Base-by-base conservation (phyloP, 1,140 invertebrate species). In the Eciton burchellii region DNA sequence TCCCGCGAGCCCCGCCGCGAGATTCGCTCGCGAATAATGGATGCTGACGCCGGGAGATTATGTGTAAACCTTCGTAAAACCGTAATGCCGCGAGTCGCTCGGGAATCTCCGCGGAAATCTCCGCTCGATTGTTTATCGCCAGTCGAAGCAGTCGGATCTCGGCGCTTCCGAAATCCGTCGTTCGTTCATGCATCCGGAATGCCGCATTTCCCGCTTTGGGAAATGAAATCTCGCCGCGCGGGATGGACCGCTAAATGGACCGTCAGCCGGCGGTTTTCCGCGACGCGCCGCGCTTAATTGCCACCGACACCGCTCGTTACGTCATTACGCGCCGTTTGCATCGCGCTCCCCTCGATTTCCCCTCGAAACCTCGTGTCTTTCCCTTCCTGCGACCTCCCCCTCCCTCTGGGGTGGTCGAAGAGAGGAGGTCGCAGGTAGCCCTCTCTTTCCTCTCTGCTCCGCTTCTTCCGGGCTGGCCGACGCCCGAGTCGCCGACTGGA, bases 401-500 rank as follows among this genome's bases (percentile, higher is more conserved):
- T n/a, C n/a, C n/a, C n/a, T n/a, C n/a, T n/a, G 4, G 14, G 16
- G 19, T 8, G 57, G 70, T 24, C 14, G 43, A 63, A 16, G 11
- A 45, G 14, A 12, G 6, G 14, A 3, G 43, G 26, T 16, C 12
- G 9, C 35, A 12, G 35, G 21, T 26, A 4, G 35, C 60, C 73
- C 66, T 77, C 62, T 35, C 35, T 35, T 35, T 6, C 6, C 35
- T 35, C 35, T 35, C 35, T 35, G 35, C 35, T 35, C 35, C 6
- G 2, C 6, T 6, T 35, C 6, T 35, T 35, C 66, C 59, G 52
- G 26, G 82, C 54, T 47, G 21, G 63, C 11, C 65, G 6, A 41
- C 49, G 56, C 56, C 43, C 60, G 52, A 79, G n/a, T n/a, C 65
- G 62, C 47, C 71, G 59, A 72, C 81, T 81, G 54, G 77, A 89